Percentiles rank a stretch among this genome's conserved stretches.
Evolutionary conservation across 2,888 invertebrate genomes (phyloP).

Genomic region (Chirona hameri): DNA sequence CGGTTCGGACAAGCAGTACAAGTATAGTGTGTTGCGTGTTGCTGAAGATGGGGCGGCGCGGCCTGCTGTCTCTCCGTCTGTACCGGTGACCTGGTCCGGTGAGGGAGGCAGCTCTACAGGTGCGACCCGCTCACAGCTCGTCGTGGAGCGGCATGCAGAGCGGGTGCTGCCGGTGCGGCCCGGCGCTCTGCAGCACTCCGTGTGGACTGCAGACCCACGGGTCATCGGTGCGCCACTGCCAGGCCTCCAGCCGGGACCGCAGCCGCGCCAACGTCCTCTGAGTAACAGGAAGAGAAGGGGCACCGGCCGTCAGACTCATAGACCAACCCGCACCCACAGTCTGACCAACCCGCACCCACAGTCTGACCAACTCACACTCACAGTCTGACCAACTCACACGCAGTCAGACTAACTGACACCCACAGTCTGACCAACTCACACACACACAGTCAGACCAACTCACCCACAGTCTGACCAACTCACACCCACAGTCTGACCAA

Average conservation of each 20-base stretch:
- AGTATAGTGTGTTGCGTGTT: too few relatives aligned
- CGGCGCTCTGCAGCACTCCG: constrained; percentile 67
- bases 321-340: too few relatives aligned
- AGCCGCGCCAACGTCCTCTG: constrained; percentile 55
- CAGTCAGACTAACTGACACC: not conserved
- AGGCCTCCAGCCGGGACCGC: constrained; percentile 57
- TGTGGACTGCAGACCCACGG: constrained; percentile 86
- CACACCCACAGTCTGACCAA: not conserved
- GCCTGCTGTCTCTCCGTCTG: too few relatives aligned
- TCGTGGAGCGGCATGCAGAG: constrained; percentile 59
- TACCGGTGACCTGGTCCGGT: too few relatives aligned
- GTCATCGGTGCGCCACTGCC: constrained; percentile 76
- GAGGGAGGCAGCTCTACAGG: too few relatives aligned
- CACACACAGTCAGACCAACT: too few relatives aligned
- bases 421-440: too few relatives aligned
- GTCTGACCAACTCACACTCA: not conserved
- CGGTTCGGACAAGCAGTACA: too few relatives aligned
- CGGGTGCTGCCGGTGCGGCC: constrained; percentile 56
- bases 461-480: not conserved
- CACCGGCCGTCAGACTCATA: too few relatives aligned
- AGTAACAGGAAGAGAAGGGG: too few relatives aligned
- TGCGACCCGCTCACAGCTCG: constrained; percentile 37
- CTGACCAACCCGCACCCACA: too few relatives aligned
- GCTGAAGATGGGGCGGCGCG: too few relatives aligned
- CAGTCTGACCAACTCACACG: not conserved